phyloP scores from a whole-genome alignment of 2,797 vertebrate species.

The Emys orbicularis region DNA sequence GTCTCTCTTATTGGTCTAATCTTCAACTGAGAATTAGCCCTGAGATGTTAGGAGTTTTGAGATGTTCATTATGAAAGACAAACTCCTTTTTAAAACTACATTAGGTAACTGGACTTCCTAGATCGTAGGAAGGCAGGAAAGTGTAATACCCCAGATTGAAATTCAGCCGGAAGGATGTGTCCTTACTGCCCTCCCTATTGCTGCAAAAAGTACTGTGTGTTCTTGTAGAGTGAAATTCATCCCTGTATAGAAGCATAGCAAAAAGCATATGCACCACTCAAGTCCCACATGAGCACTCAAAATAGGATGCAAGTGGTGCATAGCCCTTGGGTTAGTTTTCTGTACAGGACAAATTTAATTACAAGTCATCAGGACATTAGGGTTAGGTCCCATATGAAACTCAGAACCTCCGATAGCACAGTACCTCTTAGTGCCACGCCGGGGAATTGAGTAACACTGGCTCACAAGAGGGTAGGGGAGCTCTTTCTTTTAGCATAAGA shows the following conservation, averaged over 20 bases:
- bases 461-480: neutral
- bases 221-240: neutral
- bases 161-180: neutral
- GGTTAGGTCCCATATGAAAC: neutral
- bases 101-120: neutral
- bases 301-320: neutral
- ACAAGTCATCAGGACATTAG: neutral
- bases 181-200: neutral
- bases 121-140: neutral
- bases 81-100: neutral
- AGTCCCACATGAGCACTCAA: neutral
- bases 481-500: neutral
- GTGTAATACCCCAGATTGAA: neutral
- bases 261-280: neutral
- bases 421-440: rapidly evolving
- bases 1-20: neutral
- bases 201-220: rapidly evolving
- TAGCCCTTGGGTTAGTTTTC: neutral
- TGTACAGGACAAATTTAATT: neutral
- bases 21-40: neutral
- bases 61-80: neutral
- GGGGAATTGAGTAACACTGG: neutral
- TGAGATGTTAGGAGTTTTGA: rapidly evolving
- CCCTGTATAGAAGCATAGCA: neutral
- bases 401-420: neutral